Evolutionary conservation across 2,797 vertebrate genomes (phyloP), one percentile per base, ranked within the genome.

Genomic region (Aselliscus stoliczkanus): DNA sequence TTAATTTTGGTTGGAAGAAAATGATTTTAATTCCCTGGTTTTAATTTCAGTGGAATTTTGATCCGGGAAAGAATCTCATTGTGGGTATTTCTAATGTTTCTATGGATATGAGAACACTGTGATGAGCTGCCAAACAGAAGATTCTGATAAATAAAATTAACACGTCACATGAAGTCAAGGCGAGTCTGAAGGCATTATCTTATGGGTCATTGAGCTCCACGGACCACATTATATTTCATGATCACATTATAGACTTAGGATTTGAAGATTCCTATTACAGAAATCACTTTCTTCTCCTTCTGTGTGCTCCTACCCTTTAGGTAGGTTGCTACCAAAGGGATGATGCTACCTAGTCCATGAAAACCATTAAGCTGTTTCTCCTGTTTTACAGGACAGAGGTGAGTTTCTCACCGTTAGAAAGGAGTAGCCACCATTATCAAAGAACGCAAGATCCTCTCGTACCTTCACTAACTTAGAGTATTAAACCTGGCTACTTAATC

Each of bases 41-140:
- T 96, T 96, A 91, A 97, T 97, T 95, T 95, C 83, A 25, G 34
- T 83, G 89, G 88, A 95, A 95, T 97, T 97, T 96, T 96, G 91
- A 95, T 93, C 80, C 82, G 88, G 56, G 62, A 54, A 96, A 91
- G 76, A 87, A 94, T 96, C 72, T 70, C 23, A 62, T 67, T 77
- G 5, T 56, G 85, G 67, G 54, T 37, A 94, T 86, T 93, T 86
- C 88, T 70, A 20, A 58, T 64, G 69, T 76, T 75, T 93, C 88
- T 85, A 37, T 17, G 21, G 77, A 84, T 34, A 34, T 34, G 69
- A 67, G 52, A 56, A 94, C 56, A 56, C 64, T 37, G 8, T 8
- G 15, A 12, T 14, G 8, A 54, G 52, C 47, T 69, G n/a, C 86
- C 90, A 92, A 87, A 64, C 7, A 52, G 44, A 73, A 50, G n/a